Percentiles rank a stretch among this genome's conserved stretches.
Conservation (phyloP, 2,888 invertebrate genomes). For the Dicranocentrus wangi region DNA sequence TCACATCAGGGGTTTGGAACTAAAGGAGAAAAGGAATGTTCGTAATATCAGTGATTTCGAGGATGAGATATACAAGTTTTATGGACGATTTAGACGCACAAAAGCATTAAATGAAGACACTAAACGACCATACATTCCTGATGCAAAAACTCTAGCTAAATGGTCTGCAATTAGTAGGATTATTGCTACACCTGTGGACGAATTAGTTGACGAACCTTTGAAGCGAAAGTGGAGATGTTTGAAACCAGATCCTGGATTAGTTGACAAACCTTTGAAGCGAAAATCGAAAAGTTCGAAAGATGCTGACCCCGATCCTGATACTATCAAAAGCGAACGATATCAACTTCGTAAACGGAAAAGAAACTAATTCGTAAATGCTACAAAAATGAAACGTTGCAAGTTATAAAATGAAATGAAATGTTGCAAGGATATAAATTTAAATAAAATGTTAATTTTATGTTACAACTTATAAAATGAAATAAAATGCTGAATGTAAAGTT, state of each 20-base stretch:
- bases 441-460: too few species aligned
- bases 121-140: constrained; percentile 64
- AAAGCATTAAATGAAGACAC: constrained; percentile 57
- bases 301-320: not conserved
- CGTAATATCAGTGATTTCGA: constrained; percentile 59
- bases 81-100: constrained; percentile 68
- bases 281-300: constrained; percentile 9
- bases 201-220: not conserved
- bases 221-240: constrained; percentile 15
- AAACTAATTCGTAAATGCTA: too few species aligned
- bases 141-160: constrained; percentile 25
- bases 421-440: too few species aligned
- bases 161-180: constrained; percentile 53
- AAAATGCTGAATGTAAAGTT: too few species aligned
- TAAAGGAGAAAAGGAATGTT: constrained; percentile 55
- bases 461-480: too few species aligned
- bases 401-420: too few species aligned
- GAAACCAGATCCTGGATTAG: not conserved
- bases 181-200: constrained; percentile 32
- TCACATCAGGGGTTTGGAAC: constrained; percentile 66
- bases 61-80: constrained; percentile 66
- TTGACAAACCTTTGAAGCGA: not conserved
- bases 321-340: not conserved
- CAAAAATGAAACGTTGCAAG: too few species aligned
- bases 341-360: not conserved